Conservation (phyloP, 2,797 vertebrate genomes). For the Molossus alvarezi region DNA sequence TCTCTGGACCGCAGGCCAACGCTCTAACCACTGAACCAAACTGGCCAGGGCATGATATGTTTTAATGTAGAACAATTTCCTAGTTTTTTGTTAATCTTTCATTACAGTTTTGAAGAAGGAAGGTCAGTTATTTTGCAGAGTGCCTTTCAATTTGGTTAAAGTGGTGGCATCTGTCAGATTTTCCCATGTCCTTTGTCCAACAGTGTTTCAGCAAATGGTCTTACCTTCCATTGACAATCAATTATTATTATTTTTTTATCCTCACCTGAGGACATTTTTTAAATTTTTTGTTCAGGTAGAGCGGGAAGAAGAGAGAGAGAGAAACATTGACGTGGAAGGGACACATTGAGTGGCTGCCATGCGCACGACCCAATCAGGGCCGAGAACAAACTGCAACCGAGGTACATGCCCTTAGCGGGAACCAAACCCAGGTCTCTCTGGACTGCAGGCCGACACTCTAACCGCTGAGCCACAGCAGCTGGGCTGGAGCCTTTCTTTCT, state of each 20-base stretch:
- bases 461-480: too few species aligned
- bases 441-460: too few species aligned
- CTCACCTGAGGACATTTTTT: too few species aligned
- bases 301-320: too few species aligned
- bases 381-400: too few species aligned
- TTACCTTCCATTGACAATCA: slow-evolving; percentile 6
- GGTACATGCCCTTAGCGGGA: too few species aligned
- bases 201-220: slow-evolving; percentile 45
- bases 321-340: too few species aligned
- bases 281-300: too few species aligned
- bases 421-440: too few species aligned
- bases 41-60: background rate
- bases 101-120: slow-evolving; percentile 65
- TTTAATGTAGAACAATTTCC: slow-evolving; percentile 44
- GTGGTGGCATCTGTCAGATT: background rate
- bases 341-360: too few species aligned
- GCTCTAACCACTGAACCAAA: background rate
- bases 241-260: background rate
- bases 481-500: too few species aligned
- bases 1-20: background rate
- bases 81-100: slow-evolving; percentile 30
- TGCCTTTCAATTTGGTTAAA: slow-evolving; percentile 39
- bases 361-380: too few species aligned
- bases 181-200: slow-evolving; percentile 40
- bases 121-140: slow-evolving; percentile 41